Evolutionary conservation across 2,888 invertebrate genomes (phyloP).

Genomic region (Parelbella ahira): DNA sequence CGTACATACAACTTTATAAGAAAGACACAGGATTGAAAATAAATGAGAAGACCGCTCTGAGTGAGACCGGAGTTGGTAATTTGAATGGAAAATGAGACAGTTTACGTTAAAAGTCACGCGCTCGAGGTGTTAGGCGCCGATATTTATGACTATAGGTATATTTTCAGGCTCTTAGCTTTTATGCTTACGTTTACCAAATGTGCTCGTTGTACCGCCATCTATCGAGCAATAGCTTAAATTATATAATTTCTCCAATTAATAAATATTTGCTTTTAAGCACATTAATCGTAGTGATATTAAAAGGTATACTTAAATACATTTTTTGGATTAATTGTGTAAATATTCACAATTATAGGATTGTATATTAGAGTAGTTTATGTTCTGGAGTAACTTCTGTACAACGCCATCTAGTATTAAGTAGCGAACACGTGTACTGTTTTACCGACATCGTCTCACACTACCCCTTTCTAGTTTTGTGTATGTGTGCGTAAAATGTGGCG

Average conservation of each 20-base stretch:
- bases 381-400: too few relatives aligned
- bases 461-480: constrained; percentile 30
- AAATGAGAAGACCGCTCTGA: constrained; percentile 59
- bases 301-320: too few relatives aligned
- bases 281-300: too few relatives aligned
- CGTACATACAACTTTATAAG: constrained; percentile 54
- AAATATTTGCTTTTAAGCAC: too few relatives aligned
- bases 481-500: constrained; percentile 57
- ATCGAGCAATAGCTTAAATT: constrained; percentile 40
- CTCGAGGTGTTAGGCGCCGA: constrained; percentile 37
- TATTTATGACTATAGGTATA: constrained; percentile 27
- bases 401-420: constrained; percentile 32
- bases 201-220: constrained; percentile 53
- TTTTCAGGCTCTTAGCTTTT: constrained; percentile 11
- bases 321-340: too few relatives aligned
- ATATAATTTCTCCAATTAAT: too few relatives aligned
- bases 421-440: constrained; percentile 42
- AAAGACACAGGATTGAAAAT: constrained; percentile 62
- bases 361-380: too few relatives aligned
- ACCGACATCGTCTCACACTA: constrained; percentile 39
- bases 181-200: constrained; percentile 11
- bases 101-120: constrained; percentile 71
- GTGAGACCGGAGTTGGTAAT: constrained; percentile 71
- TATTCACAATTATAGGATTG: neutral
- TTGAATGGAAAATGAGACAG: constrained; percentile 68